These are phyloP conservation scores for Enteromius trimaculatus DNA, from an alignment of 2,797 vertebrate genomes.

Conservation along the genomic window DNA sequence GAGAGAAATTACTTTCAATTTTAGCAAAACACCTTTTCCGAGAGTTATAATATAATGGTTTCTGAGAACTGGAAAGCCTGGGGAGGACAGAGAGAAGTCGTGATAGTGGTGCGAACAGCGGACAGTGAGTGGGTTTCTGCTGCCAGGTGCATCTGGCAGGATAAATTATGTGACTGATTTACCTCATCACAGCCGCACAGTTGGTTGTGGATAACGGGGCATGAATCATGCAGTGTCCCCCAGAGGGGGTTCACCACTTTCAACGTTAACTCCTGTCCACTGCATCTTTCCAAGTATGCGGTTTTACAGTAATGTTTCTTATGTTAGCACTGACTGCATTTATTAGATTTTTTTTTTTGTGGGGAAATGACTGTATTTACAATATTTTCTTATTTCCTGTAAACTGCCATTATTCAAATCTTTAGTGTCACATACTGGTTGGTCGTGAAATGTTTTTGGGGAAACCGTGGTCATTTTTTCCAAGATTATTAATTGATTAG, in stretches of 20 bases:
- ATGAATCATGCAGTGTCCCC: conserved; percentile 46
- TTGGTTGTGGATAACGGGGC: conserved; percentile 33
- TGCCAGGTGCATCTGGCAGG: conserved; percentile 59
- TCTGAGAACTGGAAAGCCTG: conserved; percentile 34
- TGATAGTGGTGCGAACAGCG: conserved; percentile 18
- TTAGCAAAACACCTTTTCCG: neutral
- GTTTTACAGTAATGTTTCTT: neutral
- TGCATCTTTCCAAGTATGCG: neutral
- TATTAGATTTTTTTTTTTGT: neutral
- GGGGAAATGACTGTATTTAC: neutral
- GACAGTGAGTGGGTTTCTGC: conserved; percentile 33
- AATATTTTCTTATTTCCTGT: neutral
- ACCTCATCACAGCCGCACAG: conserved; percentile 36
- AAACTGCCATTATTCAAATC: neutral
- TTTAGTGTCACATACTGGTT: neutral
- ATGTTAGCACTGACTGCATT: neutral
- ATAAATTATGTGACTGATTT: conserved; percentile 55
- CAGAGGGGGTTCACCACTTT: conserved; percentile 11
- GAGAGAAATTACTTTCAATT: neutral
- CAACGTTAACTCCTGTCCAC: neutral
- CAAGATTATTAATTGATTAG: neutral
- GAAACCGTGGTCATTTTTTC: neutral
- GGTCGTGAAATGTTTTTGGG: neutral
- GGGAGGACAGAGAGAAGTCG: conserved; percentile 41
- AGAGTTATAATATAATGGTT: neutral